phyloP scores from a whole-genome alignment of 2,888 invertebrate species.

The Protonemura montana region DNA sequence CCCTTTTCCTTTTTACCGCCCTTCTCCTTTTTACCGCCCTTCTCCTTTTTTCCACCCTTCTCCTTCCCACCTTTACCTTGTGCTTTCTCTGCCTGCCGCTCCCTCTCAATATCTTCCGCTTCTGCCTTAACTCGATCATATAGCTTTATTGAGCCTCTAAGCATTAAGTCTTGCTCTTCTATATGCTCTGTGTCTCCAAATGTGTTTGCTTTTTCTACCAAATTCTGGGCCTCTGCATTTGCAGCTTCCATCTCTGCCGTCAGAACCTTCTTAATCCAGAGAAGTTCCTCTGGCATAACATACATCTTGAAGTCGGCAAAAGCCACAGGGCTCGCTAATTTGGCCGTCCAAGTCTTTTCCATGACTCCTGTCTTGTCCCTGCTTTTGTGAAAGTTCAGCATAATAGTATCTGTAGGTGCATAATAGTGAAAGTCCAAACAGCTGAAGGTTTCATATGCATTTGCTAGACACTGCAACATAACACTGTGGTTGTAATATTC shows the following conservation, averaged over 20 bases:
- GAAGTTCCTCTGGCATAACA: conserved; percentile 27
- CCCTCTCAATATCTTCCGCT: conserved; percentile 35
- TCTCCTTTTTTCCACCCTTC: conserved; percentile 27
- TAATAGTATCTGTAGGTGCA: conserved; percentile 54
- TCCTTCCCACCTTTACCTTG: conserved; percentile 35
- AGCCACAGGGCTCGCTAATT: conserved; percentile 19
- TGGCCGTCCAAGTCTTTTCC: conserved; percentile 48
- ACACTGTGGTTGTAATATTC: conserved; percentile 40
- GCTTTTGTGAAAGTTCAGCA: conserved; percentile 53
- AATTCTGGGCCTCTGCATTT: background rate
- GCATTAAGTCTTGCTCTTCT: conserved; percentile 14
- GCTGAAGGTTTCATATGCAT: conserved; percentile 52
- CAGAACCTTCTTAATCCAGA: background rate
- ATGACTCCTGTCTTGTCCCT: conserved; percentile 40
- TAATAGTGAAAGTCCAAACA: conserved; percentile 52
- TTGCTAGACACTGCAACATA: conserved; percentile 52
- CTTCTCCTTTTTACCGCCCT: conserved; percentile 20
- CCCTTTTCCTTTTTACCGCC: conserved; percentile 16
- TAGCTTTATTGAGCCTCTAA: conserved; percentile 18
- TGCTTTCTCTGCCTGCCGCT: background rate
- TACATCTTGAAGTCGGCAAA: conserved; percentile 30
- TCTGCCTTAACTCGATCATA: conserved; percentile 22
- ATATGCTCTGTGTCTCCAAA: background rate
- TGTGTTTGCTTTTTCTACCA: conserved; percentile 36
- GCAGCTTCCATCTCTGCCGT: background rate